These are phyloP conservation scores for Globodera rostochiensis DNA, from an alignment of 1,140 invertebrate genomes.

Conservation along the genomic window DNA sequence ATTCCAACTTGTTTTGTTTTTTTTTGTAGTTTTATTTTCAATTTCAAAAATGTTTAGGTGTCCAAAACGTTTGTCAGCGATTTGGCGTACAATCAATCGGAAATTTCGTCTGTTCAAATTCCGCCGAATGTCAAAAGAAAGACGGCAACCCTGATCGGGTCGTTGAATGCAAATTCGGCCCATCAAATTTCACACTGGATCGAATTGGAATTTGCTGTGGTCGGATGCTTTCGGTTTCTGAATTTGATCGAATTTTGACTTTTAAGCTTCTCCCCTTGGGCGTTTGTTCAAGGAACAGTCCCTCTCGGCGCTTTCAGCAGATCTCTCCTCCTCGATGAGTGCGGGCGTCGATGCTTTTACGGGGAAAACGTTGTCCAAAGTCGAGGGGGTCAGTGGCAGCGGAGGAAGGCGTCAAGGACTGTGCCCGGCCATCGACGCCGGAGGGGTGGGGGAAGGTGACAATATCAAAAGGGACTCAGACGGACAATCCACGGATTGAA, in stretches of 20 bases:
- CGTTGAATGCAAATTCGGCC: background rate
- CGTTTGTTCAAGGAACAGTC: background rate
- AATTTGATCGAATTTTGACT: background rate
- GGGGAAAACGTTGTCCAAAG: background rate
- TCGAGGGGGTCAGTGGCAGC: background rate
- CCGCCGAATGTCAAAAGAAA: background rate
- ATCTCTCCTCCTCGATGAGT: too few relatives aligned
- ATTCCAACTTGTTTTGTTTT: constrained; percentile 13
- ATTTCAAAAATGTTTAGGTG: background rate
- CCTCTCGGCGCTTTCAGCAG: background rate
- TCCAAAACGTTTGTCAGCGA: constrained; percentile 1
- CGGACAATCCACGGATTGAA: background rate
- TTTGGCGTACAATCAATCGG: background rate
- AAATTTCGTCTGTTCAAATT: background rate
- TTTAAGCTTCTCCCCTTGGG: background rate
- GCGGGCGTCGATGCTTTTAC: background rate
- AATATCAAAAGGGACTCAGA: background rate
- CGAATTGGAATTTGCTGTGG: constrained; percentile 5
- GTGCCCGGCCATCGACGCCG: constrained; percentile 6
- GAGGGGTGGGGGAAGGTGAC: background rate
- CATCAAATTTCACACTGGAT: background rate
- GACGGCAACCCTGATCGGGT: background rate
- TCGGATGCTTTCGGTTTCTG: background rate
- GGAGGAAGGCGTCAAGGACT: constrained; percentile 10
- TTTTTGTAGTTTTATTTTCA: background rate